These are phyloP conservation scores for Brevimyrus niger DNA, from an alignment of 2,113 vertebrate genomes.

Conservation along the genomic window DNA sequence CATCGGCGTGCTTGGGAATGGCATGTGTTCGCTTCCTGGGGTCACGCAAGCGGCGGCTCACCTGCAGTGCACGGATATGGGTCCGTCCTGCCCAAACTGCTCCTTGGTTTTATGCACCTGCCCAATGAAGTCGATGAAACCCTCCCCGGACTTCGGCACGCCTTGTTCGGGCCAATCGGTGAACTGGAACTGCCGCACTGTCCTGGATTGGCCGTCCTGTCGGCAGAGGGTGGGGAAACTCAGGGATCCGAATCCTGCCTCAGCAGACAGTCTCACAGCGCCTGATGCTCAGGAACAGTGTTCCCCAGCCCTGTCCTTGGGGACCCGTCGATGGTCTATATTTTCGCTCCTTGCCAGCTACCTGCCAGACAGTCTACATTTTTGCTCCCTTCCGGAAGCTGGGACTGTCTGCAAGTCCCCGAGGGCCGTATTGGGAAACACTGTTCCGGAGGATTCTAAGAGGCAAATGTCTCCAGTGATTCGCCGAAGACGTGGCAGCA, in stretches of 20 bases:
- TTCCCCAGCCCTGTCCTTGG: neutral
- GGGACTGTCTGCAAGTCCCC: neutral
- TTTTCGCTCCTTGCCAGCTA: neutral
- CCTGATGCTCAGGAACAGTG: neutral
- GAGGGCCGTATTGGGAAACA: neutral
- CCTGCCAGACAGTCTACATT: neutral
- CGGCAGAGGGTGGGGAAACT: neutral
- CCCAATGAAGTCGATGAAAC: slow-evolving; percentile 95
- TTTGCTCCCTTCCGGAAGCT: neutral
- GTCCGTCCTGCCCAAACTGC: slow-evolving; percentile 96
- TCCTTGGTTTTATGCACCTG: slow-evolving; percentile 99
- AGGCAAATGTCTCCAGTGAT: neutral
- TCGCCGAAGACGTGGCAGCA: neutral
- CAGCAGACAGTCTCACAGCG: neutral
- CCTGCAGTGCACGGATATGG: slow-evolving; percentile 99
- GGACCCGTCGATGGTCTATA: neutral
- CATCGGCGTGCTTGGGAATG: neutral
- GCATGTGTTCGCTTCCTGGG: neutral
- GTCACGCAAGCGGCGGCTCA: slow-evolving; percentile 33
- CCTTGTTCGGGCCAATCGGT: slow-evolving; percentile 97
- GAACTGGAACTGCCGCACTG: slow-evolving; percentile 97
- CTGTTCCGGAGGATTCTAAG: neutral
- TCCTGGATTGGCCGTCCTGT: slow-evolving; percentile 93
- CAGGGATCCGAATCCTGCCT: too few species aligned
- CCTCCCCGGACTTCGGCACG: slow-evolving; percentile 93